These are phyloP conservation scores for Varanus komodoensis DNA, from an alignment of 2,113 vertebrate species.

Conservation along the genomic window DNA sequence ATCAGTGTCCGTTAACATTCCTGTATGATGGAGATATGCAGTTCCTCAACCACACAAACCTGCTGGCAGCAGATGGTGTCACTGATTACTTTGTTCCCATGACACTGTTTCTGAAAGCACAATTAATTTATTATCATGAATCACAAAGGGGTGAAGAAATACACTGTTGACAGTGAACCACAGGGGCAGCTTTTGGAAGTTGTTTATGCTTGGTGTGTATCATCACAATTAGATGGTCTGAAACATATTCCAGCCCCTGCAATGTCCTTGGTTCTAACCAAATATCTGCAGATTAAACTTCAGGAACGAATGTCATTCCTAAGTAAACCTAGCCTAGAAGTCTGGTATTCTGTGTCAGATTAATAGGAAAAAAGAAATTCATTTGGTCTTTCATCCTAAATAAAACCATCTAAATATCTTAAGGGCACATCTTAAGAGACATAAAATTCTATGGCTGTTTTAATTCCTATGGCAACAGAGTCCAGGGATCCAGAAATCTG, in stretches of 20 bases:
- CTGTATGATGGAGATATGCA: neutral
- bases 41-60: neutral
- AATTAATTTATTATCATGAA: constrained; percentile 34
- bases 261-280: neutral
- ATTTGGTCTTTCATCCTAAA: constrained; percentile 2
- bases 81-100: constrained; percentile 54
- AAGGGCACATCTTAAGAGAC: constrained; percentile 5
- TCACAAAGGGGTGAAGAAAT: constrained; percentile 15
- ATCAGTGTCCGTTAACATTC: neutral
- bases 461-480: constrained; percentile 4
- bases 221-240: constrained; percentile 2
- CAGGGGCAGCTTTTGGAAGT: accelerated
- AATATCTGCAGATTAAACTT: neutral
- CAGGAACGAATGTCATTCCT: neutral
- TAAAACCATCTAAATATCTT: constrained; percentile 25
- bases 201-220: neutral
- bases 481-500: constrained; percentile 18
- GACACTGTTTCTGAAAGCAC: constrained; percentile 24
- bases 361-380: constrained; percentile 5
- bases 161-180: constrained; percentile 11
- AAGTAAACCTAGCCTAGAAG: accelerated
- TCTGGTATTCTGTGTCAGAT: neutral
- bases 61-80: constrained; percentile 62
- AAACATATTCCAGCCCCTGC: neutral
- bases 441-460: neutral